Conservation (phyloP, 2,113 vertebrate genomes). For the Gasterosteus nipponicus region DNA sequence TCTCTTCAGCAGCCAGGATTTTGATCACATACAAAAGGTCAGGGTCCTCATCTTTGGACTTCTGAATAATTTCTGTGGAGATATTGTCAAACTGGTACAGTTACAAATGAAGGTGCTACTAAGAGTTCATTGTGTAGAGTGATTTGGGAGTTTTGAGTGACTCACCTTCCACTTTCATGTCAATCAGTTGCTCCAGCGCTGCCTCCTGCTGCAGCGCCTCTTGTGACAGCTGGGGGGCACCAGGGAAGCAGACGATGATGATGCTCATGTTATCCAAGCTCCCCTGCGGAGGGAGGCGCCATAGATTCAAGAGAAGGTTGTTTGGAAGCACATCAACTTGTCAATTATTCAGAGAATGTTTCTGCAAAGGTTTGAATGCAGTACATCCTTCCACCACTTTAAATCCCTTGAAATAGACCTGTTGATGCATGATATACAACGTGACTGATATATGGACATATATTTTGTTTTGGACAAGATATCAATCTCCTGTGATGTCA, state of each 20-base stretch:
- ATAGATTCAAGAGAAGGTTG: not conserved
- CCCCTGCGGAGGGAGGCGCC: slow-evolving; percentile 76
- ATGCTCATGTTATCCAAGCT: slow-evolving; percentile 88
- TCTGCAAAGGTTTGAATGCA: not conserved
- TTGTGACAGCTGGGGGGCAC: slow-evolving; percentile 80
- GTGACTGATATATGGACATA: not conserved
- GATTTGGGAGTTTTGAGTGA: not conserved
- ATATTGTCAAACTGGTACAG: not conserved
- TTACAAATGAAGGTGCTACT: not conserved
- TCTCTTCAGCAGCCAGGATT: slow-evolving; percentile 78
- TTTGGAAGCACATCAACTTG: too few species aligned
- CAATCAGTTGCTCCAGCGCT: slow-evolving; percentile 76
- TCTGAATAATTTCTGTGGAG: slow-evolving; percentile 79
- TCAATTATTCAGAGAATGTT: not conserved
- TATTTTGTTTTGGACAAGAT: not conserved
- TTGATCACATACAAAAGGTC: slow-evolving; percentile 82
- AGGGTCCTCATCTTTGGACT: slow-evolving; percentile 73
- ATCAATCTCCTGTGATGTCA: not conserved
- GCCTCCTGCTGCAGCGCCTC: slow-evolving; percentile 81
- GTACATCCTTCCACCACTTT: not conserved
- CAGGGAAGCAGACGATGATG: slow-evolving; percentile 84
- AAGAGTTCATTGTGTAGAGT: too few species aligned
- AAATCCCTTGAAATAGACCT: slow-evolving; percentile 5
- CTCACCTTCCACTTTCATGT: slow-evolving; percentile 82
- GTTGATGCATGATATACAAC: not conserved